Evolutionary conservation across 2,797 vertebrate genomes (phyloP).

Genomic region (Aeoliscus strigatus): DNA sequence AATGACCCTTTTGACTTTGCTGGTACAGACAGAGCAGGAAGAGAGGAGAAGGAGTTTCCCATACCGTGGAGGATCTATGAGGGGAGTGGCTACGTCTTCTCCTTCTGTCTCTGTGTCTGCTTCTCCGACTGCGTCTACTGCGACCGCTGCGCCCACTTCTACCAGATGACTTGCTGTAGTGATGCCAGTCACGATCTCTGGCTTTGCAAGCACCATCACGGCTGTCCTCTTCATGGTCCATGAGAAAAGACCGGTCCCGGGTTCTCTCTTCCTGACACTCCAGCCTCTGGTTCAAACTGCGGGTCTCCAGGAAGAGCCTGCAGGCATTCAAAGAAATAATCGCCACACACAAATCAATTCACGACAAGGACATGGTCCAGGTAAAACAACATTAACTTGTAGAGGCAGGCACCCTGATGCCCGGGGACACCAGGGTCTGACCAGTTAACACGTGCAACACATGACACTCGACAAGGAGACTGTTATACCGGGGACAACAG

Average conservation of each 20-base stretch:
- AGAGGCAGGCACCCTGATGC: too few species aligned
- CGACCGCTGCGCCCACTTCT: slow-evolving; percentile 72
- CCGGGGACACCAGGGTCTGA: too few species aligned
- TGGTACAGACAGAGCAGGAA: slow-evolving; percentile 34
- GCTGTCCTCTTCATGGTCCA: slow-evolving; percentile 73
- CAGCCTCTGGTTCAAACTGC: slow-evolving; percentile 80
- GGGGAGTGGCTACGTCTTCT: slow-evolving; percentile 74
- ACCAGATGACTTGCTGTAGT: slow-evolving; percentile 93
- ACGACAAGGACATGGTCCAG: too few species aligned
- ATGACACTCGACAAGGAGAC: too few species aligned
- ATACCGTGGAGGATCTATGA: slow-evolving; percentile 85
- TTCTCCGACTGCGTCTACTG: slow-evolving; percentile 78
- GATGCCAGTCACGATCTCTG: slow-evolving; percentile 81
- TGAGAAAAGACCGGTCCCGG: slow-evolving; percentile 71
- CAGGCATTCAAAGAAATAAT: slow-evolving; percentile 10
- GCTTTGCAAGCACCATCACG: slow-evolving; percentile 47
- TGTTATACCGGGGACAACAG: too few species aligned
- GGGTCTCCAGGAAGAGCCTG: slow-evolving; percentile 87
- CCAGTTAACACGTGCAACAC: too few species aligned
- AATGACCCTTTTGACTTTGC: slow-evolving; percentile 47
- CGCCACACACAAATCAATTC: too few species aligned
- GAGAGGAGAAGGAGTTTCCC: slow-evolving; percentile 47
- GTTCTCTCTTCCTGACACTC: slow-evolving; percentile 73
- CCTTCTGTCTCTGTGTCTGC: slow-evolving; percentile 59
- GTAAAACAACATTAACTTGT: too few species aligned